Evolutionary conservation across 2,888 invertebrate genomes (phyloP).

Genomic region (Protophormia terraenovae): DNA sequence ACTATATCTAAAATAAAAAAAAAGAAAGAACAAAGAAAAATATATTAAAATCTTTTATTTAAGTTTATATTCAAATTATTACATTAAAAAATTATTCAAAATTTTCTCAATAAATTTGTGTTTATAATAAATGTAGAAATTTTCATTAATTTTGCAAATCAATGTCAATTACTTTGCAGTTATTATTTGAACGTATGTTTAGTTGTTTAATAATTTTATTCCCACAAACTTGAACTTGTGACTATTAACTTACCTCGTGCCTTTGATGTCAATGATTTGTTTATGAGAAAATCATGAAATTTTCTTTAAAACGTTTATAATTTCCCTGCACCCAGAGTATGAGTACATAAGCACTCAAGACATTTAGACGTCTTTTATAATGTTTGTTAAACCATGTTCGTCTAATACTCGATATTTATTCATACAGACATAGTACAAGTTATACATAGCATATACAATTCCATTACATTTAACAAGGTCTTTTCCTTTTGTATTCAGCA

Average conservation of each 20-base stretch:
- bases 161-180: background rate
- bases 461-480: conserved; percentile 20
- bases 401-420: background rate
- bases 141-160: background rate
- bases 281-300: conserved; percentile 23
- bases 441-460: conserved; percentile 7
- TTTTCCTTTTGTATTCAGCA: conserved; percentile 9
- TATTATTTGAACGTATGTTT: background rate
- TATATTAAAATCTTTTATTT: background rate
- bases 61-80: no score
- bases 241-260: background rate
- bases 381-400: background rate
- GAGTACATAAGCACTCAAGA: conserved; percentile 33
- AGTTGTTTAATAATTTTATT: background rate
- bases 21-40: background rate
- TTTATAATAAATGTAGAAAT: background rate
- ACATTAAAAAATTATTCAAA: no score
- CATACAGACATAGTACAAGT: background rate
- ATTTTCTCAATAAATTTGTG: background rate
- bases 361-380: conserved; percentile 40
- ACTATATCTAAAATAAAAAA: conserved; percentile 72
- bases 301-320: background rate
- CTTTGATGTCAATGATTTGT: background rate
- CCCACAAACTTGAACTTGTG: conserved; percentile 19
- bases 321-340: background rate